Base-by-base conservation (phyloP, 1,140 invertebrate species). In the Heliconius eleuchia region DNA sequence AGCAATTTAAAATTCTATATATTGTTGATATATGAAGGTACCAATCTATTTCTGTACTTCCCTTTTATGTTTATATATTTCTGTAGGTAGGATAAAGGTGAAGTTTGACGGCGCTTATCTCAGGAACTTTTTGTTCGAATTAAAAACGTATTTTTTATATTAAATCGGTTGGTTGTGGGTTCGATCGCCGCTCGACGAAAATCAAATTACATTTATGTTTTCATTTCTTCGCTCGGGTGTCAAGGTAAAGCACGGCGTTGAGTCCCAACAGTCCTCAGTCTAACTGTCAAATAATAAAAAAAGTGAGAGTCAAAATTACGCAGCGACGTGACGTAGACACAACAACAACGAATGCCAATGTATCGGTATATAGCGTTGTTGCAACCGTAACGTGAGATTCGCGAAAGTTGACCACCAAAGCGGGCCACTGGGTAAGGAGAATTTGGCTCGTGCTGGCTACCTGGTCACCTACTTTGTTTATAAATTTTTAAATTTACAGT, bases 381-480 rank as follows among this genome's bases (percentile, higher is more conserved):
- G 79, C 71, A 71, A 80, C 73, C 46, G 42, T 77, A 37, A 72
- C 39, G 74, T 70, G 78, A 80, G 73, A 78, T 71, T 77, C 81
- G 80, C 84, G 85, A 88, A 87, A 88, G 89, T 85, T 74, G 83
- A 77, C 77, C 83, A 71, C 73, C 80, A 76, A 83, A 88, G 82
- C 74, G 76, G 87, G 89, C 84, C 86, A 89, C 78, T 90, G 82
- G 86, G 88, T 89, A 82, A 87, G 46, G 81, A 82, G 86, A 83
- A 77, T 83, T 77, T 72, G 76, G 70, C 60, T 76, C 79, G 71
- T 84, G 72, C 81, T 85, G 76, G 82, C 81, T 81, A 81, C 84
- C 84, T 74, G 79, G 76, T 82, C 79, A 57, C 75, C 50, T 60
- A 50, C n/a, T 19, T 72, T 42, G 37, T 11, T 72, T 46, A 16